A percentile compares a stretch with the other conserved stretches of the same genome.
These are phyloP conservation scores for Meteorus colon DNA, from an alignment of 2,888 invertebrate species.

Conservation along the genomic window DNA sequence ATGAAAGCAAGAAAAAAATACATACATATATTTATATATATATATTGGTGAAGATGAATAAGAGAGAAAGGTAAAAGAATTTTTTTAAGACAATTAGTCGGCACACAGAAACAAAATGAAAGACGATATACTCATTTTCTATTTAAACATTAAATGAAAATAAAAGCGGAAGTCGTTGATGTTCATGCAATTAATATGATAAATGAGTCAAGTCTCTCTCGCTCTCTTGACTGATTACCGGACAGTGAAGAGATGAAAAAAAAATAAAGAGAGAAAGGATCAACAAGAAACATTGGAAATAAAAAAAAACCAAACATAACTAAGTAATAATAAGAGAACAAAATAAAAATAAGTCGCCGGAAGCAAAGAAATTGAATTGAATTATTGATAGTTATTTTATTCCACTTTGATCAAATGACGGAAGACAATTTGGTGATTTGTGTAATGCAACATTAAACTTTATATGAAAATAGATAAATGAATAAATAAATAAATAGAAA, in stretches of 20 bases:
- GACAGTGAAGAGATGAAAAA: background rate
- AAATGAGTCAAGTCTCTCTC: slow-evolving; percentile 4
- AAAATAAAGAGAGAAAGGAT: background rate
- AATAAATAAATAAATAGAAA: slow-evolving; percentile 19
- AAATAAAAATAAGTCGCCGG: slow-evolving; percentile 20
- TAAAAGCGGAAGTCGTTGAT: slow-evolving; percentile 22
- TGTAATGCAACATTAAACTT: slow-evolving; percentile 19
- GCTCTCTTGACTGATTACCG: background rate
- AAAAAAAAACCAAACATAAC: background rate
- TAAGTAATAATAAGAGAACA: background rate
- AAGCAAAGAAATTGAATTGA: slow-evolving; percentile 16
- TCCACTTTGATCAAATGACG: background rate
- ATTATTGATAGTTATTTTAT: slow-evolving; percentile 26
- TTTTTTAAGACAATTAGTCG: slow-evolving; percentile 23
- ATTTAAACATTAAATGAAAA: slow-evolving; percentile 50
- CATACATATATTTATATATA: slow-evolving; percentile 1
- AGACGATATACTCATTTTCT: slow-evolving; percentile 68
- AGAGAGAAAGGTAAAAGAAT: slow-evolving; percentile 14
- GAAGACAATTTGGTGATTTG: slow-evolving; percentile 40
- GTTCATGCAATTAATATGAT: slow-evolving; percentile 23
- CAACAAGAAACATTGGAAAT: background rate
- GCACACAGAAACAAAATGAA: slow-evolving; percentile 53
- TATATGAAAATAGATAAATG: slow-evolving; percentile 5
- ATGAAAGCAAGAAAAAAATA: slow-evolving; percentile 21
- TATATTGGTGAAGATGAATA: background rate